Evolutionary conservation across 1,140 invertebrate genomes (phyloP).

Genomic region (Ericerus pela): DNA sequence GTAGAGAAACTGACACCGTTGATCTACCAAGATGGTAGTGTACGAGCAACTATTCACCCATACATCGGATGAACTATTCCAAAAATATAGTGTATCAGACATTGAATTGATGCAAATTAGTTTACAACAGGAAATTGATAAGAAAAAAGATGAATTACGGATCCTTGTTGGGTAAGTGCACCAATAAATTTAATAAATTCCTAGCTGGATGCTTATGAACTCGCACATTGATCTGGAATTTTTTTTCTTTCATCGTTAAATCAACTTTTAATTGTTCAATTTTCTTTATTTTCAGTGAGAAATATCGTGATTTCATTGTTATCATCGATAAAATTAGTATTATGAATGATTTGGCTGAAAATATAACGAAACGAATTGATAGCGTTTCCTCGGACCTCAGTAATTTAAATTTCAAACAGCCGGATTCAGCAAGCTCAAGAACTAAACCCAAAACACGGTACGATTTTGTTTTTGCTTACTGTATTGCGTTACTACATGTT

Average conservation of each 20-base stretch:
- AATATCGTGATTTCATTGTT: slow-evolving; percentile 2
- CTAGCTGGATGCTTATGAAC: too few species aligned
- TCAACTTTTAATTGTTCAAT: background rate
- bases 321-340: background rate
- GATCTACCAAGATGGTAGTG: too few species aligned
- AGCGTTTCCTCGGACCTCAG: background rate
- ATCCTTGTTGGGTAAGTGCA: background rate
- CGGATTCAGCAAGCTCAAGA: too few species aligned
- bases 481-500: too few species aligned
- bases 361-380: background rate
- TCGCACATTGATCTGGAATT: too few species aligned
- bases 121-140: slow-evolving; percentile 1
- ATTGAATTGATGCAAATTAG: background rate
- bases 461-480: too few species aligned
- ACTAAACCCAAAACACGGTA: too few species aligned
- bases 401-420: background rate
- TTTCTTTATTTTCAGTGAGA: background rate
- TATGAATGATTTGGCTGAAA: background rate
- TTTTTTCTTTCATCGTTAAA: too few species aligned
- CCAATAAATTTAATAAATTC: too few species aligned
- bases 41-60: too few species aligned
- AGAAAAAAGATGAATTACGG: background rate
- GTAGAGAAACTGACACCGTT: too few species aligned
- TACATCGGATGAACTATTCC: background rate
- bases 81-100: background rate